Base-by-base conservation (phyloP, 2,888 invertebrate genomes). In the Melieria picta region DNA sequence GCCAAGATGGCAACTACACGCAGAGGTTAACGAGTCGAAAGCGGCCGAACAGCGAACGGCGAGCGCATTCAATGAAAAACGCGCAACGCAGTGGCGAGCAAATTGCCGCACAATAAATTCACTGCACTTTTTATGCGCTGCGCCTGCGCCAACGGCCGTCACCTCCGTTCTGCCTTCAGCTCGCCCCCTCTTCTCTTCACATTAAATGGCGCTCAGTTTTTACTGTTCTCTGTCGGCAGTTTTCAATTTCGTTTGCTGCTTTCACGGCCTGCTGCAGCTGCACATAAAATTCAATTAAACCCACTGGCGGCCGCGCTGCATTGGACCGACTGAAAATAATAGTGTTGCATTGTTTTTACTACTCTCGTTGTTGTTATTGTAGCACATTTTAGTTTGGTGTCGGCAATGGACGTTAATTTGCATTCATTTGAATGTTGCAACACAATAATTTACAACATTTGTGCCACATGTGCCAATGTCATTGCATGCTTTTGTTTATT, bases 221-320 rank as follows among this genome's bases (percentile, higher is more conserved):
- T 69, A 43, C 42, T 56, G 52, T 47, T 56, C 46, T 69, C 47
- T 61, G 47, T 46, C 56, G 30, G 10, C 56, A 63, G 42, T 63
- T 69, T 68, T 69, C 62, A 63, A 69, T 52, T 9, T 52, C 52
- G 6, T 52, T 52, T 52, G 11, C 11, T 52, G 52, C 52, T 52
- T 52, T 52, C 13, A n/a, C 13, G 5, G 4, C 13, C 13, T 52
- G 48, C n/a, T 13, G 48, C 30, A 10, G 30, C 43, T 69, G 55
- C 62, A 5, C 57, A 57, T 57, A 55, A 63, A 63, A 63, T 69
- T 43, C 63, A 63, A 69, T 69, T 63, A 63, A 63, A 62, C 62
- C 63, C 69, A 63, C 63, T 69, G 62, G 56, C 69, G 48, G 46
- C 56, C 3, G n/a, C 16, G 55, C 50, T 52, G 16, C 16, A 46